Evolutionary conservation across 2,113 vertebrate genomes (phyloP).

Genomic region (Clarias macrocephalus): DNA sequence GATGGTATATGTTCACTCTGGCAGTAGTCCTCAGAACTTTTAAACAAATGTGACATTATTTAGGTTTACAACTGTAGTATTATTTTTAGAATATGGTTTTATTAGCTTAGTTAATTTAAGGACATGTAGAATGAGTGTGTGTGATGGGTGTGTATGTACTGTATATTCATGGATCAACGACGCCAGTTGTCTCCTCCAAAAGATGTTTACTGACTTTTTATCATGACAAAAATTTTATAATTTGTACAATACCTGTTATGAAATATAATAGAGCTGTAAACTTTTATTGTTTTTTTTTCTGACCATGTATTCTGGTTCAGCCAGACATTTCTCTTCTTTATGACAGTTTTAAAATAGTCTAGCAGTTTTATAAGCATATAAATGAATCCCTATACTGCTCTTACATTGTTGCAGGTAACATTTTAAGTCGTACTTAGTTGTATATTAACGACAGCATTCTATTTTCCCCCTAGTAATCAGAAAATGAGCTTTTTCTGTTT

Average conservation of each 20-base stretch:
- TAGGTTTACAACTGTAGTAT: background rate
- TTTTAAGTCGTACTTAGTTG: background rate
- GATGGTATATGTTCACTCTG: too few relatives aligned
- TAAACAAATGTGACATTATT: background rate
- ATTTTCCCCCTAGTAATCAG: constrained; percentile 8
- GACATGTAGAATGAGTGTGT: background rate
- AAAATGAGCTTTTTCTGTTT: constrained; percentile 19
- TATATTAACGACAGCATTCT: background rate
- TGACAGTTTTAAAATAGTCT: background rate
- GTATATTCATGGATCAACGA: background rate
- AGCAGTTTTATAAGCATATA: background rate
- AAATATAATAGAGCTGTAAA: background rate
- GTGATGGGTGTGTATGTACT: background rate
- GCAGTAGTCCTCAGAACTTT: too few relatives aligned
- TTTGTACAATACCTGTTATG: background rate
- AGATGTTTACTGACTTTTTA: background rate
- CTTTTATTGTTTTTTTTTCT: background rate
- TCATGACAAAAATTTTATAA: background rate
- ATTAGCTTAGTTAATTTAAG: background rate
- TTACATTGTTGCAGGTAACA: background rate
- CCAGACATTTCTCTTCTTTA: background rate
- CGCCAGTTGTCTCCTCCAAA: background rate
- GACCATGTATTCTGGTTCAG: background rate
- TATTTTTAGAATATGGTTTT: background rate
- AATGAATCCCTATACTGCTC: background rate